phyloP scores from a whole-genome alignment of 2,797 vertebrate genomes.

The Falco concolor region DNA sequence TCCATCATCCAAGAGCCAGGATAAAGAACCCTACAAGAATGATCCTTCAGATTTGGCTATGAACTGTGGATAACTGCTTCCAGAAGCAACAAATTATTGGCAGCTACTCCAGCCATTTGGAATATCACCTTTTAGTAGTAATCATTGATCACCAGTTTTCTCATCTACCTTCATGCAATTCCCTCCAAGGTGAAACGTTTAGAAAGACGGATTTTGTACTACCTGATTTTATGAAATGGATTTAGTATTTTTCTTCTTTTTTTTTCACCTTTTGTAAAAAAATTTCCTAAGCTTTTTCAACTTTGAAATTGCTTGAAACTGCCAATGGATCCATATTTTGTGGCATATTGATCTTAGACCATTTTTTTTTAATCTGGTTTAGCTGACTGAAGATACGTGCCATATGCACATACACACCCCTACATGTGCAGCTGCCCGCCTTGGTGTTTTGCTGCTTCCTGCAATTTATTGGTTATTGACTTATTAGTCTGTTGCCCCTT shows the following conservation, averaged over 20 bases:
- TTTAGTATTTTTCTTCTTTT: background rate
- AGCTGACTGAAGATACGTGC: background rate
- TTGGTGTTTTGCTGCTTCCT: background rate
- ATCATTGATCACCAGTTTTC: background rate
- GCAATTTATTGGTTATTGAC: background rate
- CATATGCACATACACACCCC: background rate
- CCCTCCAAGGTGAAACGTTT: background rate
- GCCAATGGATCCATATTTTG: background rate
- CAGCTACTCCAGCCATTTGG: background rate
- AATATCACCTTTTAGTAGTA: background rate
- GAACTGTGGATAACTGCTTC: background rate
- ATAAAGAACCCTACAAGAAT: background rate
- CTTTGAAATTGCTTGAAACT: background rate
- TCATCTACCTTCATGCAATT: background rate
- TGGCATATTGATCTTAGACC: background rate
- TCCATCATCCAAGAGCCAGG: background rate
- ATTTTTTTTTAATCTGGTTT: background rate
- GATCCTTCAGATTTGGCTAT: background rate
- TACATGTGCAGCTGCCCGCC: background rate
- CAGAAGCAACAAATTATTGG: background rate
- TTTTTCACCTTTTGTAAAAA: background rate
- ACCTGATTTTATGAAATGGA: background rate
- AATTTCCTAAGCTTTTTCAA: background rate
- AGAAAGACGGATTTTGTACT: background rate
- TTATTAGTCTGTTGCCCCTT: background rate